Conservation (phyloP, 2,113 vertebrate species). For the Clupea harengus region DNA sequence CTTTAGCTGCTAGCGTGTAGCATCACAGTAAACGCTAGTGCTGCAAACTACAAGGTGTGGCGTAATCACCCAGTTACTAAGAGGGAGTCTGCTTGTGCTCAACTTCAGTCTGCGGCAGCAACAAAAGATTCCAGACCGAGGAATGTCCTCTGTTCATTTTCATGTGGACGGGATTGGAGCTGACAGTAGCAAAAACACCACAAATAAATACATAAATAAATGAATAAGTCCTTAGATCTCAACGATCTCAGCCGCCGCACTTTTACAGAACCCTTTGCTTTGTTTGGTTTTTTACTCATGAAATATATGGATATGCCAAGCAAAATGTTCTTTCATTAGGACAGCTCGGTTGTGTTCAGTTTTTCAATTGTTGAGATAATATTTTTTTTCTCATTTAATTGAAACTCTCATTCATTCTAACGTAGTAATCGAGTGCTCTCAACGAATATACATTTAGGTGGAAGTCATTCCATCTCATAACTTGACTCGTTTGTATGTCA, state of each 20-base stretch:
- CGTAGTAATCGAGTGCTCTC: too few species aligned
- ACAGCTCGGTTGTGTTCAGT: too few species aligned
- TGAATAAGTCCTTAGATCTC: constrained; percentile 22
- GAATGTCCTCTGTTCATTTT: constrained; percentile 68
- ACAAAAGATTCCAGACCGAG: constrained; percentile 43
- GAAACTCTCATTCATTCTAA: too few species aligned
- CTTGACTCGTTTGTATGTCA: neutral
- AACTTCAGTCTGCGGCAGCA: constrained; percentile 50
- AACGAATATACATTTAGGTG: too few species aligned
- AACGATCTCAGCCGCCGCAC: constrained; percentile 23
- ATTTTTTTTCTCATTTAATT: neutral
- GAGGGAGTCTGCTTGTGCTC: constrained; percentile 54
- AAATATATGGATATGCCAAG: too few species aligned
- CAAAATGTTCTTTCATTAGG: too few species aligned
- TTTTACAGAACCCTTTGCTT: neutral
- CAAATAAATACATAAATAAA: constrained; percentile 48
- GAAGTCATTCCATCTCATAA: neutral
- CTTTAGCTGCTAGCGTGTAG: too few species aligned
- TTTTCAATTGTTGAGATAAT: neutral
- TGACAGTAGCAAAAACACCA: constrained; percentile 39
- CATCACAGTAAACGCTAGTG: too few species aligned
- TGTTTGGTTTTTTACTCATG: too few species aligned
- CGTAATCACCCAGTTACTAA: constrained; percentile 47
- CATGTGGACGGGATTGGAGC: constrained; percentile 57
- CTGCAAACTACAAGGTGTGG: neutral